Base-by-base conservation (phyloP, 2,113 vertebrate species). In the Pholis gunnellus region DNA sequence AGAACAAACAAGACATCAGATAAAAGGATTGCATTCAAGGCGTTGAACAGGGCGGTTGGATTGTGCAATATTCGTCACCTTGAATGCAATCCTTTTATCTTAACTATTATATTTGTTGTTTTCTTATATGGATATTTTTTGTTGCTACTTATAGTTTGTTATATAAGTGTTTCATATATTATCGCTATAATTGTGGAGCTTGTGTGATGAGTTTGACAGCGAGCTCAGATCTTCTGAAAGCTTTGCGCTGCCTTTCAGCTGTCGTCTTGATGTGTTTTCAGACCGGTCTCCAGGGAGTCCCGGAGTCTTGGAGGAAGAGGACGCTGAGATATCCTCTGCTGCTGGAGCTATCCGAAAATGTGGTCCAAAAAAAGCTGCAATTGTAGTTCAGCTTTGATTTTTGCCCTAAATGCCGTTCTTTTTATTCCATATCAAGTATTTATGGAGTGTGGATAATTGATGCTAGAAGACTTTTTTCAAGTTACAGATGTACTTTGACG, bases 301-400 rank as follows among this genome's bases (percentile, higher is more conserved):
- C 93, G 0, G 91, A 94, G 77, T 93, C 93, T 2, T 95, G 94
- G 94, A 93, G 72, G 88, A 83, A 79, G 67, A 92, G 84, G 82
- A 94, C 91, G 0, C 15, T 94, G 77, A 90, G 94, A 89, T 94
- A 88, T 75, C 83, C 93, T 48, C 69, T 81, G 60, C 83, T 94
- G 85, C 60, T 94, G 60, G 85, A 94, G 75, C 74, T 94, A 1
- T 90, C 89, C 3, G 60, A 88, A 64, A 91, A 84, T 1, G 46
- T 91, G 63, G 76, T 89, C 46, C 52, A 79, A 60, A 90, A 78
- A 65, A 70, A 42, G 65, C 78, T 68, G 17, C 63, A 86, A 22
- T 15, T 36, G 17, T 84, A 90, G 73, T 52, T 85, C 2, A 50
- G 54, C 68, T 63, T 78, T 18, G 11, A 60, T n/a, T 44, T 31